phyloP scores from a whole-genome alignment of 2,113 vertebrate species.

The Serilophus lunatus region DNA sequence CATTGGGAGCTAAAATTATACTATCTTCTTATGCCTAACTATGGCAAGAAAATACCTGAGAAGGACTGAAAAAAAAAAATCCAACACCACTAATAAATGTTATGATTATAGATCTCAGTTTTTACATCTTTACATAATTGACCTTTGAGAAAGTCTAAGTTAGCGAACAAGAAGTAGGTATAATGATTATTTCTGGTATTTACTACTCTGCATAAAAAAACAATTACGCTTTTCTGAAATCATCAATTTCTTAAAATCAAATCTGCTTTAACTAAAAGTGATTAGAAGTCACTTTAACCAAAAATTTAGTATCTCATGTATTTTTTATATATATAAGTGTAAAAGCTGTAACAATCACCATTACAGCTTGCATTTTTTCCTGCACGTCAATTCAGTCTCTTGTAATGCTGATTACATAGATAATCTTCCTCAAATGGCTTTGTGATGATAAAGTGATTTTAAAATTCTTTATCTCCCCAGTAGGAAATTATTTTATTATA shows the following conservation, averaged over 20 bases:
- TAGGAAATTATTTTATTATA: neutral
- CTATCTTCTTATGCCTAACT: neutral
- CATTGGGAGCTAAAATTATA: neutral
- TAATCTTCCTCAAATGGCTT: neutral
- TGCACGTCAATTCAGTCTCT: neutral
- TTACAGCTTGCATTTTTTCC: neutral
- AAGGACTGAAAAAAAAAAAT: neutral
- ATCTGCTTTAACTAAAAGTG: neutral
- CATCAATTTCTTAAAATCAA: neutral
- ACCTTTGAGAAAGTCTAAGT: neutral
- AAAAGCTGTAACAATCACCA: neutral
- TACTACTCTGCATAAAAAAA: neutral
- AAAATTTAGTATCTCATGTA: neutral
- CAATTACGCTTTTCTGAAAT: neutral
- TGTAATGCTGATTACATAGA: neutral
- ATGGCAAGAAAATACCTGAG: neutral
- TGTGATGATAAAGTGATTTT: neutral
- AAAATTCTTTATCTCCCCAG: neutral
- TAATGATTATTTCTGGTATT: neutral
- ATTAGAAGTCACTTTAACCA: neutral
- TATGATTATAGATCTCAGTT: neutral
- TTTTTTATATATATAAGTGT: neutral
- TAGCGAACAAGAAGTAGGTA: neutral
- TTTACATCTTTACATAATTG: neutral
- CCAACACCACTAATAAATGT: neutral